Evolutionary conservation across 2,113 vertebrate genomes (phyloP).

Genomic region (Fregata magnificens): DNA sequence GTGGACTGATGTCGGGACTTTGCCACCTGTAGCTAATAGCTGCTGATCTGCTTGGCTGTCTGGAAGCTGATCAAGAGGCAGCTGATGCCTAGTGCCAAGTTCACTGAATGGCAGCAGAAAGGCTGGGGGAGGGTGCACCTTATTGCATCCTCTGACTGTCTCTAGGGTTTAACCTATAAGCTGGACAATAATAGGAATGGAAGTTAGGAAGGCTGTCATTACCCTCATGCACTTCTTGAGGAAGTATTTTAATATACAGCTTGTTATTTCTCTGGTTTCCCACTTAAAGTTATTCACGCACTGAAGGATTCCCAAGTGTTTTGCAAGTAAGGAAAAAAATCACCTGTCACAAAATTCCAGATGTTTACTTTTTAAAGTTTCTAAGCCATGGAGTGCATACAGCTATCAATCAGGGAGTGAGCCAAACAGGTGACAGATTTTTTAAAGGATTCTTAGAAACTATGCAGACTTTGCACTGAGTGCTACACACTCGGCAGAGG

Average conservation of each 20-base stretch:
- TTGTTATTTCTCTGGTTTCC: conserved; percentile 19
- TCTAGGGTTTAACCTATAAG: not conserved
- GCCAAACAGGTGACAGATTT: conserved; percentile 1
- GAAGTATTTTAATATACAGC: not conserved
- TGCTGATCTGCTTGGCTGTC: not conserved
- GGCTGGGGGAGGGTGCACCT: not conserved
- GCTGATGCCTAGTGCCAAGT: not conserved
- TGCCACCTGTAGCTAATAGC: not conserved
- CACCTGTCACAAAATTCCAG: conserved; percentile 26
- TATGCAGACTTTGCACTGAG: not conserved
- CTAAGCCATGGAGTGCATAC: not conserved
- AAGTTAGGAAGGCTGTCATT: not conserved
- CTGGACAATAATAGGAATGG: not conserved
- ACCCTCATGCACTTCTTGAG: not conserved
- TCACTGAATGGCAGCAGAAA: not conserved
- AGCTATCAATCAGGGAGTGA: conserved; percentile 1
- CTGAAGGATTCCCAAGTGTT: conserved; percentile 15
- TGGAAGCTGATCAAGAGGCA: not conserved
- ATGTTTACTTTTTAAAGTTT: conserved; percentile 15
- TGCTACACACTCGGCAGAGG: not conserved
- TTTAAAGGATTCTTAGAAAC: not conserved
- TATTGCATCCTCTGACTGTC: not conserved
- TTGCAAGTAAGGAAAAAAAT: conserved; percentile 19
- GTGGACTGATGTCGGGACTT: not conserved
- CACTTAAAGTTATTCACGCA: not conserved